phyloP scores from a whole-genome alignment of 2,797 vertebrate species.

The Pseudomugil tenellus region DNA sequence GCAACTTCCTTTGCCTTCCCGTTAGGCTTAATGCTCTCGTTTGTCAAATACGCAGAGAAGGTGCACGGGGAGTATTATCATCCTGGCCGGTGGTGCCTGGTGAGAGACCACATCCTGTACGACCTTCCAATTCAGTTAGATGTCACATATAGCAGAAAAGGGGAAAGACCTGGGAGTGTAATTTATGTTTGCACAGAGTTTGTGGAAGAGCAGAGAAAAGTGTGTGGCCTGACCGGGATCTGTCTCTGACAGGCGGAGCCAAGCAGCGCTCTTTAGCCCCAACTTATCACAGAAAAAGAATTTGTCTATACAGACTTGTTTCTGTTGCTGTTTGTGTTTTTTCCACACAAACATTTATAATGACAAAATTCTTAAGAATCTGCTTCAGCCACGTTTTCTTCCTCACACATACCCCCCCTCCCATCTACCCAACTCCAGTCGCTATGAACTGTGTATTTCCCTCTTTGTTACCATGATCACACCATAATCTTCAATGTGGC shows the following conservation, averaged over 20 bases:
- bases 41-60: slow-evolving; percentile 26
- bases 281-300: slow-evolving; percentile 35
- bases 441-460: slow-evolving; percentile 38
- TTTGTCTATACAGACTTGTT: slow-evolving; percentile 13
- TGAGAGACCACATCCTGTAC: slow-evolving; percentile 61
- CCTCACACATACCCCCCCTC: not conserved
- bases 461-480: slow-evolving; percentile 56
- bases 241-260: slow-evolving; percentile 47
- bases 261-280: slow-evolving; percentile 40
- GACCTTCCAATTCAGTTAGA: slow-evolving; percentile 58
- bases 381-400: slow-evolving; percentile 33
- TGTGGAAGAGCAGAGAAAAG: slow-evolving; percentile 45
- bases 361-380: slow-evolving; percentile 41
- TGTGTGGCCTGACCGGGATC: slow-evolving; percentile 57
- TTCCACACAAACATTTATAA: slow-evolving; percentile 26
- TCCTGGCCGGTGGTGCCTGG: slow-evolving; percentile 21
- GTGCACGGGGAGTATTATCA: slow-evolving; percentile 37
- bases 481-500: slow-evolving; percentile 41
- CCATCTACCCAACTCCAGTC: slow-evolving; percentile 14
- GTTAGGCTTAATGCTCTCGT: slow-evolving; percentile 35
- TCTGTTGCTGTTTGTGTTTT: slow-evolving; percentile 1
- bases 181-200: slow-evolving; percentile 57
- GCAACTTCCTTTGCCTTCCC: slow-evolving; percentile 48
- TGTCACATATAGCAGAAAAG: slow-evolving; percentile 58
- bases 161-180: slow-evolving; percentile 37